Conservation (phyloP, 2,113 vertebrate species). For the Cebus imitator region DNA sequence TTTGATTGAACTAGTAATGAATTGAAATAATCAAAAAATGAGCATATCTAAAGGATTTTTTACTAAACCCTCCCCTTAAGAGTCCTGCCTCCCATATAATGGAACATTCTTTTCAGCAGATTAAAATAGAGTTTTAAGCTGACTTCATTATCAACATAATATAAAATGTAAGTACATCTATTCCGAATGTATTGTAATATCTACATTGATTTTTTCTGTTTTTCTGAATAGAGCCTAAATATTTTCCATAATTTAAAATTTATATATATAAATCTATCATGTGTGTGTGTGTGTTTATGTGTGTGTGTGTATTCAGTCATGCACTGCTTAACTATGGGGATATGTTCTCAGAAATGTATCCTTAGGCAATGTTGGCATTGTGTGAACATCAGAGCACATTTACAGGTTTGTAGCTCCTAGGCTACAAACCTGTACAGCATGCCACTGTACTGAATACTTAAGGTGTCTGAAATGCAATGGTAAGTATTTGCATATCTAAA, state of each 20-base stretch:
- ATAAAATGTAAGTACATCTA: slow-evolving; percentile 14
- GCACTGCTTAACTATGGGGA: neutral
- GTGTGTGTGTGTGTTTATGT: neutral
- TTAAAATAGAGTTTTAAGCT: slow-evolving; percentile 33
- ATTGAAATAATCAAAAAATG: slow-evolving; percentile 29
- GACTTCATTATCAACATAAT: neutral
- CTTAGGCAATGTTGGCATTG: neutral
- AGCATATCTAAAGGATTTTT: neutral
- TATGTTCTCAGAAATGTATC: neutral
- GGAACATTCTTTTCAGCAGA: neutral
- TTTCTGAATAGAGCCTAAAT: neutral
- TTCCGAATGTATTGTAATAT: neutral
- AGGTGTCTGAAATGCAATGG: neutral
- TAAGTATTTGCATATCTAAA: neutral
- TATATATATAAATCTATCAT: neutral
- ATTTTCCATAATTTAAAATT: neutral
- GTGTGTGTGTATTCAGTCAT: neutral
- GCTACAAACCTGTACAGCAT: neutral
- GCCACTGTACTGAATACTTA: neutral
- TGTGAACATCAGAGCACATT: neutral
- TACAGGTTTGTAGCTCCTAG: neutral
- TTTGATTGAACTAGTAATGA: neutral
- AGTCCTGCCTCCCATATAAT: neutral
- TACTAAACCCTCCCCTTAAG: neutral
- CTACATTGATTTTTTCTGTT: neutral